These are phyloP conservation scores for Phymorhynchus buccinoides DNA, from an alignment of 1,140 invertebrate species.

Conservation along the genomic window DNA sequence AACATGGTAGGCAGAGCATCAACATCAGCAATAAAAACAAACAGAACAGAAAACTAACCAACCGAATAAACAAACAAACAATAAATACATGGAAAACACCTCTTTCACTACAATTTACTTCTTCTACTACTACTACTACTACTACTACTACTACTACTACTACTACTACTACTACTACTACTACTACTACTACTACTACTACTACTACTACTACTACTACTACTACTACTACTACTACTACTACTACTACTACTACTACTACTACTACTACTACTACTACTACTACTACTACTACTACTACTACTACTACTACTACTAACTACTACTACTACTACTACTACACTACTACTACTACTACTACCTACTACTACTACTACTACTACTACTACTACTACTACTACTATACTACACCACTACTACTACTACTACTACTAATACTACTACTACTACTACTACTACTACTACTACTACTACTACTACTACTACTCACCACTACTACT, in stretches of 20 bases:
- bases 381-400: too few relatives aligned
- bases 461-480: constrained; percentile 16
- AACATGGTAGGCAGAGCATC: too few relatives aligned
- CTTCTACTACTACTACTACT: constrained; percentile 20
- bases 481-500: neutral
- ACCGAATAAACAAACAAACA: too few relatives aligned
- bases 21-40: too few relatives aligned
- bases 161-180: constrained; percentile 14
- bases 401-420: too few relatives aligned
- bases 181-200: constrained; percentile 16
- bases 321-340: too few relatives aligned
- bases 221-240: constrained; percentile 17
- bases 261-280: constrained; percentile 16
- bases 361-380: too few relatives aligned
- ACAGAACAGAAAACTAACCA: too few relatives aligned
- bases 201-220: constrained; percentile 16
- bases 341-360: too few relatives aligned
- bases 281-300: constrained; percentile 17
- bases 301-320: constrained; percentile 15
- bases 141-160: neutral
- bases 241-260: constrained; percentile 11
- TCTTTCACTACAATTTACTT: constrained; percentile 1
- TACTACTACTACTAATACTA: too few relatives aligned
- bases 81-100: too few relatives aligned
- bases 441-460: constrained; percentile 16